A percentile compares a stretch with the other conserved stretches of the same genome.
Evolutionary conservation across 2,113 vertebrate genomes (phyloP).

Genomic region (Anas platyrhynchos): DNA sequence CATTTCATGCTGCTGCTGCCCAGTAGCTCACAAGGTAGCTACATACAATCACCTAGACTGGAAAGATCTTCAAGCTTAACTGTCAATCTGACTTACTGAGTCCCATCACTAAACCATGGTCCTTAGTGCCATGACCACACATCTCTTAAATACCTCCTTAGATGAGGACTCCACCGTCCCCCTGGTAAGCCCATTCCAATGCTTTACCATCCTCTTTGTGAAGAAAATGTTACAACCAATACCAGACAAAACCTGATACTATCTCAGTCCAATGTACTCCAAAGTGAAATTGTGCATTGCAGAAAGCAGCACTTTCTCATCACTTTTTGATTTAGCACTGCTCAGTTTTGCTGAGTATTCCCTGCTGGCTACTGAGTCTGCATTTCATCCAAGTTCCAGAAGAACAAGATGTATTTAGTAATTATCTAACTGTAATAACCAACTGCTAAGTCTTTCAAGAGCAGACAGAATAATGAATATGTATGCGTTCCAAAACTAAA

Average conservation of each 20-base stretch:
- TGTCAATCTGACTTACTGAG: background rate
- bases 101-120: background rate
- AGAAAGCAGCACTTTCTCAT: background rate
- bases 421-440: conserved; percentile 26
- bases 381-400: conserved; percentile 1
- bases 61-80: background rate
- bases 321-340: background rate
- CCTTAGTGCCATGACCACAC: background rate
- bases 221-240: background rate
- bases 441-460: conserved; percentile 19
- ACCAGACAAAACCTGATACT: background rate
- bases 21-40: fast-evolving
- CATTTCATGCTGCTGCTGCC: background rate
- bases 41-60: background rate
- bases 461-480: conserved; percentile 50
- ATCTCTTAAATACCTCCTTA: background rate
- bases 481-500: conserved; percentile 20
- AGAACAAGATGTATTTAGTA: conserved; percentile 27
- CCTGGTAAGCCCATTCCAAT: background rate
- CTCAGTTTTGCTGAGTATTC: background rate
- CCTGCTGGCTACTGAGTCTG: background rate
- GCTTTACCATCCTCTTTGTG: background rate
- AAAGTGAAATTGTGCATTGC: background rate
- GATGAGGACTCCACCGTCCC: background rate
- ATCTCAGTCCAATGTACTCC: background rate